Conservation (phyloP, 2,888 invertebrate genomes). For the Leptopilina drosophilae region DNA sequence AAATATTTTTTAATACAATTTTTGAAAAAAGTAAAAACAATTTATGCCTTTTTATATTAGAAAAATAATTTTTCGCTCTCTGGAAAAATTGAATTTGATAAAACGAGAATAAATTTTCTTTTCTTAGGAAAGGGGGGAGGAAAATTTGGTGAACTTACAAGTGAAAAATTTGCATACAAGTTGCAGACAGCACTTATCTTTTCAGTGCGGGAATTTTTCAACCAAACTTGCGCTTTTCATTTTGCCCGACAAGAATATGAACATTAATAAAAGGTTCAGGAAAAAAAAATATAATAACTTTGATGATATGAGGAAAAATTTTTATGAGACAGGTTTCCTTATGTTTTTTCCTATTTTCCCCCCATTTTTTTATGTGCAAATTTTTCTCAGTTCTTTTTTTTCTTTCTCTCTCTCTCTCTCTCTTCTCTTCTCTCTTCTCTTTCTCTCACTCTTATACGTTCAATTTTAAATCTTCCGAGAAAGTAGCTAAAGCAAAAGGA, state of each 20-base stretch:
- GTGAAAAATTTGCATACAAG: slow-evolving; percentile 33
- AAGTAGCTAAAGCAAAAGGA: slow-evolving; percentile 5
- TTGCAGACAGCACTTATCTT: slow-evolving; percentile 21
- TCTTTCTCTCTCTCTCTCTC: not conserved
- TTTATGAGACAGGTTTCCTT: slow-evolving; percentile 48
- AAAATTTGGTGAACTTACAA: not conserved
- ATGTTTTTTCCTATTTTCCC: slow-evolving; percentile 1
- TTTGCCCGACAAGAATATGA: slow-evolving; percentile 34
- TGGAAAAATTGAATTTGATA: not conserved
- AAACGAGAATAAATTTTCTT: too few relatives aligned
- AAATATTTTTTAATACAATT: too few relatives aligned
- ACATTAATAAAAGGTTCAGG: slow-evolving; percentile 50
- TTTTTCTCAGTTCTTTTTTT: not conserved
- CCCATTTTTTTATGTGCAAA: too few relatives aligned
- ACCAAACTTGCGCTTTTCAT: slow-evolving; percentile 28
- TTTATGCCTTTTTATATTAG: too few relatives aligned
- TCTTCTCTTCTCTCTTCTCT: not conserved
- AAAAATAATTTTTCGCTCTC: too few relatives aligned
- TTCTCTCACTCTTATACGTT: not conserved
- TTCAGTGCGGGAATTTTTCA: slow-evolving; percentile 13
- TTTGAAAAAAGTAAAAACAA: too few relatives aligned
- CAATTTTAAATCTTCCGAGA: slow-evolving; percentile 28
- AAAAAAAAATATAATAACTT: slow-evolving; percentile 49
- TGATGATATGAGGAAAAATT: slow-evolving; percentile 55
- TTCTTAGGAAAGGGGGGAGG: not conserved